Percentiles rank a stretch among this genome's conserved stretches.
phyloP scores from a whole-genome alignment of 2,113 vertebrate genomes.

The Bufo bufo region DNA sequence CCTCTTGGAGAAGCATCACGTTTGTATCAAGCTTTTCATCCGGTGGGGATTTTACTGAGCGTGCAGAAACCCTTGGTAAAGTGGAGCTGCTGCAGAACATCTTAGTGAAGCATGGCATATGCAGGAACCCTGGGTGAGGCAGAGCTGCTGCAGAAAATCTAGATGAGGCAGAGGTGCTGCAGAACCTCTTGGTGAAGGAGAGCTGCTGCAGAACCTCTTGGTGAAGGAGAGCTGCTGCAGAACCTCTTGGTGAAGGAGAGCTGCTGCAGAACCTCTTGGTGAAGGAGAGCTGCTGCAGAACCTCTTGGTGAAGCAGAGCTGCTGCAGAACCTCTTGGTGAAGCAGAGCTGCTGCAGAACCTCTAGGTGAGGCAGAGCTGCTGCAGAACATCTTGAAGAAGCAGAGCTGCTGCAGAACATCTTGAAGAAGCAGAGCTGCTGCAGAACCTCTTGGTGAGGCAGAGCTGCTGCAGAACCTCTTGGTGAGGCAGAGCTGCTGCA shows the following conservation, averaged over 20 bases:
- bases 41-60: no score
- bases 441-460: neutral
- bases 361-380: neutral
- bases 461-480: neutral
- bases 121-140: no score
- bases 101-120: neutral
- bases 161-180: neutral
- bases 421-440: neutral
- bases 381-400: neutral
- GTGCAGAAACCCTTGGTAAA: constrained; percentile 2
- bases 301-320: neutral
- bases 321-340: neutral
- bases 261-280: neutral
- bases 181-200: neutral
- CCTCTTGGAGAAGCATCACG: neutral
- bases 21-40: no score
- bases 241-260: neutral
- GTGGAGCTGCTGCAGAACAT: constrained; percentile 13
- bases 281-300: neutral
- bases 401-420: neutral
- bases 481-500: neutral
- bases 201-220: neutral
- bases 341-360: neutral
- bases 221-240: neutral
- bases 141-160: constrained; percentile 19